Conservation (phyloP, 2,888 invertebrate species). For the Stratiomys singularior region DNA sequence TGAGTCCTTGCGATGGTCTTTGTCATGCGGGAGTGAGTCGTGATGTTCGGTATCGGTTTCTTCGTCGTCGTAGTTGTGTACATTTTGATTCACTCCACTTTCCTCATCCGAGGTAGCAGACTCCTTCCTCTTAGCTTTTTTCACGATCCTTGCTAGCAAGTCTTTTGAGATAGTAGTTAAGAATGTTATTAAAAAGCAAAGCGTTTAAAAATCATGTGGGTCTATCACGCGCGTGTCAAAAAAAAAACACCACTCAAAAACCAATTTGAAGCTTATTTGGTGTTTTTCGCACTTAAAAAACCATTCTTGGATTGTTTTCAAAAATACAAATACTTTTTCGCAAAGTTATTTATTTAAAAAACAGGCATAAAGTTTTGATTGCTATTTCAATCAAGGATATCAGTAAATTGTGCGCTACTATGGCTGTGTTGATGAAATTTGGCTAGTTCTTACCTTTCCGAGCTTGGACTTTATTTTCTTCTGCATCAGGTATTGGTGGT, state of each 20-base stretch:
- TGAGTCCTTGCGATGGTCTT: slow-evolving; percentile 57
- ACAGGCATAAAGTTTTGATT: neutral
- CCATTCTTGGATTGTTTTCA: neutral
- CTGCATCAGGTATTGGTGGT: slow-evolving; percentile 59
- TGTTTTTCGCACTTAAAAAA: neutral
- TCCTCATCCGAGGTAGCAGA: slow-evolving; percentile 70
- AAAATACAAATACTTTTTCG: neutral
- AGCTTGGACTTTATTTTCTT: slow-evolving; percentile 63
- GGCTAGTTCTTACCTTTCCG: slow-evolving; percentile 59
- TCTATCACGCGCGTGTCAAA: neutral
- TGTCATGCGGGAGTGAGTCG: slow-evolving; percentile 74
- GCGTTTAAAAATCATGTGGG: neutral
- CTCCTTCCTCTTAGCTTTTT: slow-evolving; percentile 68
- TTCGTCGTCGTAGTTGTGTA: slow-evolving; percentile 67
- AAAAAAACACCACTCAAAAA: neutral
- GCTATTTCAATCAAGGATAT: too few relatives aligned
- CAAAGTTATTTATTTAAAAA: neutral
- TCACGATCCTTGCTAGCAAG: slow-evolving; percentile 64
- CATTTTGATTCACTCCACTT: slow-evolving; percentile 58
- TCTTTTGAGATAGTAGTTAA: slow-evolving; percentile 55
- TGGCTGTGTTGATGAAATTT: neutral
- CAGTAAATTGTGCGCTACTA: too few relatives aligned
- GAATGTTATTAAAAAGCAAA: neutral
- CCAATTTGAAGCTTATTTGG: neutral
- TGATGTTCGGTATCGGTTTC: slow-evolving; percentile 79